These are phyloP conservation scores for Climacteris rufus DNA, from an alignment of 2,113 vertebrate genomes.

Conservation along the genomic window DNA sequence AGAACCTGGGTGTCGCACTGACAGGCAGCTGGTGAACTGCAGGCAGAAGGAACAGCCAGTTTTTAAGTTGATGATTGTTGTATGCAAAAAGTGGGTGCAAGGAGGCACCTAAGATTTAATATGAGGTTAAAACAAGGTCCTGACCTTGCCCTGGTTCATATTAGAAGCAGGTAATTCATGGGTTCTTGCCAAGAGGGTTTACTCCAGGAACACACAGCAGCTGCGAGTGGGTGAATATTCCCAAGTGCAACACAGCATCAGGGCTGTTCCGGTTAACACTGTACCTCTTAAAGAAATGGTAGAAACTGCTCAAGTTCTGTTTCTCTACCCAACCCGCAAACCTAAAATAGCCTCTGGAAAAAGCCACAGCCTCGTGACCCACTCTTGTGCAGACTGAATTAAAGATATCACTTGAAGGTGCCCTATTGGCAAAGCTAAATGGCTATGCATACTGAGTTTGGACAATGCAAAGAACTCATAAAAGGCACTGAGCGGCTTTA, in stretches of 20 bases:
- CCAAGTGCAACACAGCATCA: background rate
- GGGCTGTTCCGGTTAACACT: background rate
- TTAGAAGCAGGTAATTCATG: background rate
- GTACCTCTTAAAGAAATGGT: background rate
- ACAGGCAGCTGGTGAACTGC: background rate
- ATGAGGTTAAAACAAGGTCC: background rate
- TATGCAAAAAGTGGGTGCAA: background rate
- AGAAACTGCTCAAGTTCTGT: background rate
- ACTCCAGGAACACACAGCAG: background rate
- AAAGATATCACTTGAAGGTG: background rate
- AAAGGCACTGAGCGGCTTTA: background rate
- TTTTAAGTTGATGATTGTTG: background rate
- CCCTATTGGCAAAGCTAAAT: background rate
- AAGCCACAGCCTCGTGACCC: background rate
- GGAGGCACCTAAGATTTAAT: background rate
- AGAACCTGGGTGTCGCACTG: background rate
- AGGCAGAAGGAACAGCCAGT: background rate
- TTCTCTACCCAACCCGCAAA: background rate
- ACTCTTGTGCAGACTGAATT: background rate
- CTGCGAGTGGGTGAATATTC: background rate
- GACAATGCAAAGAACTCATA: background rate
- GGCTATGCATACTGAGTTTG: accelerated
- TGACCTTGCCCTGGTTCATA: background rate
- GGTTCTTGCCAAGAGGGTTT: background rate
- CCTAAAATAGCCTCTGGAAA: background rate